Evolutionary conservation across 2,888 invertebrate species (phyloP), one percentile per base, ranked within the genome.

Genomic region (Priocnemis perturbator): DNA sequence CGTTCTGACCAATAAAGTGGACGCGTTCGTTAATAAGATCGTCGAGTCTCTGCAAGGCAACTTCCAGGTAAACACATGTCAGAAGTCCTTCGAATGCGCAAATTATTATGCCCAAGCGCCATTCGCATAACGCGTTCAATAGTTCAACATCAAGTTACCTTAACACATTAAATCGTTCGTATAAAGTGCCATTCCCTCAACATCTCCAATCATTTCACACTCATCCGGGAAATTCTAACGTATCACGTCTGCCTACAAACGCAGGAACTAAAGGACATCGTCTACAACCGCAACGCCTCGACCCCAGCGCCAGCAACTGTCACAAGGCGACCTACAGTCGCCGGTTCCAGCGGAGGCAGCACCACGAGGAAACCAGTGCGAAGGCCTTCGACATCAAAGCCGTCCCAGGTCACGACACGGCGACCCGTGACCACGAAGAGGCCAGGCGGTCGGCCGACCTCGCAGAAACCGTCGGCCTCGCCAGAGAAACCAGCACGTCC

Each of bases 21-120:
- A 95, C 82, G 90, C 94, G 0, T 94, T 96, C 77, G 96, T 96
- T 0, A 94, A 94, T 81, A 95, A 96, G 88, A 94, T 96, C 17
- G 95, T 96, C 11, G 93, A 95, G 73, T 95, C 95, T 20, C 89
- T 96, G 0, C 95, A 96, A 88, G 95, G 94, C 0, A 96, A 96
- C 26, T 96, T 96, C 87, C 67, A 78, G 71, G 78, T 78, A 71
- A 50, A 15, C 5, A 15, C 5, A 17, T 20, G 5, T 19, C 17
- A 52, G 53, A n/a, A n/a, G n/a, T n/a, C n/a, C n/a, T n/a, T n/a
- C n/a, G n/a, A n/a, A n/a, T n/a, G n/a, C n/a, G 37, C 37, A 11
- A 37, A 37, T 11, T 37, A 11, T 11, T n/a, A n/a, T n/a, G n/a
- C 1, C 11, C 37, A 37, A 11, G 37, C 14, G 37, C 37, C 11